phyloP scores from a whole-genome alignment of 2,797 vertebrate species.

The Chloroceryle inda region DNA sequence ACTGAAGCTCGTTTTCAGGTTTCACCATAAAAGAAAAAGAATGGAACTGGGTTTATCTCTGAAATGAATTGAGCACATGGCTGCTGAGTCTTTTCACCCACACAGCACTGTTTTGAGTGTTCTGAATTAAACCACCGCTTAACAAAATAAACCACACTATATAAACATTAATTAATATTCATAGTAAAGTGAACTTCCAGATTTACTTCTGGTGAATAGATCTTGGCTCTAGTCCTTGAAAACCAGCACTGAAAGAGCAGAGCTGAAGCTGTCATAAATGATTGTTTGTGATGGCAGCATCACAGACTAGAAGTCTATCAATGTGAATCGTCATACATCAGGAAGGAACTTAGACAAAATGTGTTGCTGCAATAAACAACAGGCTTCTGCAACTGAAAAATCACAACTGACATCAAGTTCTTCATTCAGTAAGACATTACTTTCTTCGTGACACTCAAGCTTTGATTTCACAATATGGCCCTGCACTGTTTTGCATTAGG shows the following conservation, averaged over 20 bases:
- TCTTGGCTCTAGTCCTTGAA: slow-evolving; percentile 34
- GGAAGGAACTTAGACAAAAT: slow-evolving; percentile 10
- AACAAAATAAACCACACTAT: slow-evolving; percentile 9
- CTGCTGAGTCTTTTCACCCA: neutral
- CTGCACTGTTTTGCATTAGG: neutral
- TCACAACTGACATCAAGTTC: neutral
- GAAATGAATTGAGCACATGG: slow-evolving; percentile 14
- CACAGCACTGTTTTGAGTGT: neutral
- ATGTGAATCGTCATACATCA: neutral
- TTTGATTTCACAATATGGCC: neutral
- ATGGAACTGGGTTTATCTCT: slow-evolving; percentile 35
- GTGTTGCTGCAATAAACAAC: neutral
- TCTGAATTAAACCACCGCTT: slow-evolving; percentile 22
- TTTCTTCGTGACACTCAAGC: neutral
- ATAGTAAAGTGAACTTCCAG: slow-evolving; percentile 14
- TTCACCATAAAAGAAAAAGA: slow-evolving; percentile 28
- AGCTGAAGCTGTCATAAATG: slow-evolving; percentile 25
- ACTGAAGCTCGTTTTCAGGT: slow-evolving; percentile 22
- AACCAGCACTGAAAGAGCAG: slow-evolving; percentile 6
- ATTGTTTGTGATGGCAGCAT: neutral
- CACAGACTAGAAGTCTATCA: slow-evolving; percentile 21
- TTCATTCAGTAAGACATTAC: neutral
- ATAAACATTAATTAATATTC: slow-evolving; percentile 48
- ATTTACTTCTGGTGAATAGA: slow-evolving; percentile 45
- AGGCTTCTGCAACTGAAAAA: neutral